Conservation (phyloP, 2,888 invertebrate genomes). For the Lasius platythorax region DNA sequence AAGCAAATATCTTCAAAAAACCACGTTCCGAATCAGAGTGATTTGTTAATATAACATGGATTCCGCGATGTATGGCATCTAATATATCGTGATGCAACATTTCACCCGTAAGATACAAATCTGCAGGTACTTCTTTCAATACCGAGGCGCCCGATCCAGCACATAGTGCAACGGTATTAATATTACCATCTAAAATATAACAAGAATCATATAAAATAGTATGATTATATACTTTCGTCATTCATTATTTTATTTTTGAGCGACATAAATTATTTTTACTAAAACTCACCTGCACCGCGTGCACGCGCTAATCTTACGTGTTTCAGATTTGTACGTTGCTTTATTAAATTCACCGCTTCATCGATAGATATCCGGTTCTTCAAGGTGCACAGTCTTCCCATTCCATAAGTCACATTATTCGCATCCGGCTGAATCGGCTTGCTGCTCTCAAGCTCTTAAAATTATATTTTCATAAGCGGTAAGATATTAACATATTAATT, state of each 20-base stretch:
- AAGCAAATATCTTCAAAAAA: conserved; percentile 90
- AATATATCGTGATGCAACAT: conserved; percentile 98
- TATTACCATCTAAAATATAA: conserved; percentile 85
- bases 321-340: conserved; percentile 89
- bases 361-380: conserved; percentile 87
- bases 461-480: conserved; percentile 33
- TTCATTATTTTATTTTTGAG: background rate
- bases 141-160: conserved; percentile 96
- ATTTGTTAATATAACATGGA: conserved; percentile 94
- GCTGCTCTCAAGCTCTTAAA: conserved; percentile 75
- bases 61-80: conserved; percentile 93
- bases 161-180: conserved; percentile 92
- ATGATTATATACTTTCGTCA: background rate
- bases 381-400: conserved; percentile 88
- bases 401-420: conserved; percentile 85
- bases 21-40: conserved; percentile 98
- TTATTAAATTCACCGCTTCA: conserved; percentile 90
- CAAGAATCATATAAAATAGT: background rate
- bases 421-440: conserved; percentile 80
- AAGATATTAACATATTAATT: background rate
- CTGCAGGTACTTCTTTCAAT: conserved; percentile 90
- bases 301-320: conserved; percentile 92
- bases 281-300: conserved; percentile 81
- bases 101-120: conserved; percentile 96
- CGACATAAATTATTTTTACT: conserved; percentile 23